These are phyloP conservation scores for Phalacrocorax pelagicus DNA, from an alignment of 2,113 vertebrate species.

Conservation along the genomic window DNA sequence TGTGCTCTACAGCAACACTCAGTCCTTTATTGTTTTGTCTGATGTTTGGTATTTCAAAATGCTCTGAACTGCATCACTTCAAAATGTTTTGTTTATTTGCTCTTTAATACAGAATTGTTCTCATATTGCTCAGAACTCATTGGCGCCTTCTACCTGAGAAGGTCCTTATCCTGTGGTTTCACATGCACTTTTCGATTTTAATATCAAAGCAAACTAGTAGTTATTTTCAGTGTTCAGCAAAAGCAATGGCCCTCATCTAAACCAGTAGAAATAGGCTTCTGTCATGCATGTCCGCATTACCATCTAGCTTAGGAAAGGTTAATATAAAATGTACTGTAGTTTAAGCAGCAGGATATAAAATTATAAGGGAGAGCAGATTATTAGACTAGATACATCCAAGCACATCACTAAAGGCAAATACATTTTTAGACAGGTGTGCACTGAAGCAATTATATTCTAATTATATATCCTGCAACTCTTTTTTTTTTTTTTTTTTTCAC, in stretches of 20 bases:
- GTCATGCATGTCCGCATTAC: conserved; percentile 29
- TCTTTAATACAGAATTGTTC: background rate
- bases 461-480: conserved; percentile 31
- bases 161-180: background rate
- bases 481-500: conserved; percentile 42
- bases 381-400: conserved; percentile 28
- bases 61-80: background rate
- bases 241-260: background rate
- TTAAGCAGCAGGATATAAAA: conserved; percentile 37
- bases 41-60: background rate
- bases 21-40: background rate
- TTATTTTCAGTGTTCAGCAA: background rate
- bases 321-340: conserved; percentile 28
- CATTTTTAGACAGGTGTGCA: conserved; percentile 26
- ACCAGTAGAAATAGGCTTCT: background rate
- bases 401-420: conserved; percentile 49
- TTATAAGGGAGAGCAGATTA: conserved; percentile 56
- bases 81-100: background rate
- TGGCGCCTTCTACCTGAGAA: background rate
- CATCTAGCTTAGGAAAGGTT: conserved; percentile 47
- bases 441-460: conserved; percentile 66
- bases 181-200: background rate
- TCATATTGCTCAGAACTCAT: background rate
- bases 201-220: background rate
- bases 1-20: background rate